Evolutionary conservation across 2,888 invertebrate genomes (phyloP), one percentile per base, ranked within the genome.

Genomic region (Zhuqinia jingwanae): DNA sequence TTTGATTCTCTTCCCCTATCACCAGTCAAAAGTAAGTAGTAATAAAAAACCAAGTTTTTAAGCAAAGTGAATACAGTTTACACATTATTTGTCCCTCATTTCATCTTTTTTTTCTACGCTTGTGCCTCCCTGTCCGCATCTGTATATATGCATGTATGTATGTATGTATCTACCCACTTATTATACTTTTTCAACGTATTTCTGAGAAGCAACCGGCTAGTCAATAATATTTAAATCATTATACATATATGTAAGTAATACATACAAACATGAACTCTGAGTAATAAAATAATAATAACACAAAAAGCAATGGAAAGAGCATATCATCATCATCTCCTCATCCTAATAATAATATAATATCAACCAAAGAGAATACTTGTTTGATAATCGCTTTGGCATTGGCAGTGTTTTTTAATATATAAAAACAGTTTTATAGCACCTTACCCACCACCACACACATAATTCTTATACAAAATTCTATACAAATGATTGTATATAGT

Each of bases 301-400:
- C 2, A 50, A 15, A 15, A 15, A 15, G 13, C 8, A n/a, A 50
- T 15, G 3, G 15, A 50, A 50, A 68, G n/a, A 20, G n/a, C 27
- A 25, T 60, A 42, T 63, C 20, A 63, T 63, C n/a, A 17, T 36
- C 17, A 36, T n/a, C n/a, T n/a, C n/a, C n/a, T 58, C 58, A 25
- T 60, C 58, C 36, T 77, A 17, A 15, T 60, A 77, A 73, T 60
- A 60, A 30, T 42, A 50, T 22, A n/a, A n/a, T n/a, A n/a, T n/a
- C n/a, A n/a, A n/a, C n/a, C 53, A 56, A 56, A 20, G 63, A 30
- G 17, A n/a, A 63, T 65, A 78, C 78, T 78, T 78, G 78, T 50
- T 50, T 65, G 79, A 80, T 80, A 80, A 80, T 80, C 68, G 80
- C 56, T 68, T 79, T 80, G 53, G n/a, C n/a, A n/a, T n/a, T n/a